These are phyloP conservation scores for Rutpela maculata DNA, from an alignment of 2,888 invertebrate species.

Conservation along the genomic window DNA sequence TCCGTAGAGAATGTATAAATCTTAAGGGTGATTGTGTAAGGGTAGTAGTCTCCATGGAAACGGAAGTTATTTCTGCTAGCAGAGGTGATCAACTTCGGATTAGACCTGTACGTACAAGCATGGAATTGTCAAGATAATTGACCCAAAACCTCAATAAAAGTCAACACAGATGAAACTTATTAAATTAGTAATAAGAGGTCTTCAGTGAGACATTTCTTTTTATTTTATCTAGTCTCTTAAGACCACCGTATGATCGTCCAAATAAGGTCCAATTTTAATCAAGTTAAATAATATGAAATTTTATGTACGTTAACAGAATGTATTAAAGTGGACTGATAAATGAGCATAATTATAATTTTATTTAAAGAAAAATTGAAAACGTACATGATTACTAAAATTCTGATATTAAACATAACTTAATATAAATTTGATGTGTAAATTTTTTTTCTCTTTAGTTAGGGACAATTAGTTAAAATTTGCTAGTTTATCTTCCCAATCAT, in stretches of 20 bases:
- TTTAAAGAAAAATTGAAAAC: too few relatives aligned
- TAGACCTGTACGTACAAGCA: conserved; percentile 52
- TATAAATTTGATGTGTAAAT: too few relatives aligned
- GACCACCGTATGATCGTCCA: not conserved
- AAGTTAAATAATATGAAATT: too few relatives aligned
- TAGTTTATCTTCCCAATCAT: too few relatives aligned
- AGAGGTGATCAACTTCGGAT: conserved; percentile 53
- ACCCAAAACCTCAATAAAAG: conserved; percentile 49
- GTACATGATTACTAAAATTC: too few relatives aligned
- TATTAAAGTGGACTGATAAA: too few relatives aligned
- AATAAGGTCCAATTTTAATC: too few relatives aligned
- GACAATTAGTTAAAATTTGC: too few relatives aligned
- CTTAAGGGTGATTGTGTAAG: conserved; percentile 67
- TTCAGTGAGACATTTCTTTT: not conserved
- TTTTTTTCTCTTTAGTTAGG: too few relatives aligned
- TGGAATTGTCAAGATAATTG: conserved; percentile 52
- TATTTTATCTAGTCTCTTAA: not conserved
- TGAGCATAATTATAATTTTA: too few relatives aligned
- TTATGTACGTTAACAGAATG: too few relatives aligned
- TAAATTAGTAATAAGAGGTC: conserved; percentile 33
- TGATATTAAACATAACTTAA: too few relatives aligned
- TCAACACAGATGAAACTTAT: conserved; percentile 31
- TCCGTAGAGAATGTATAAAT: conserved; percentile 69
- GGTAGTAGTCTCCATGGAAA: conserved; percentile 67
- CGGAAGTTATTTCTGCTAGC: conserved; percentile 52